Percentiles rank a stretch among this genome's conserved stretches.
These are phyloP conservation scores for Agriopis aurantiaria DNA, from an alignment of 2,888 invertebrate species.

Conservation along the genomic window DNA sequence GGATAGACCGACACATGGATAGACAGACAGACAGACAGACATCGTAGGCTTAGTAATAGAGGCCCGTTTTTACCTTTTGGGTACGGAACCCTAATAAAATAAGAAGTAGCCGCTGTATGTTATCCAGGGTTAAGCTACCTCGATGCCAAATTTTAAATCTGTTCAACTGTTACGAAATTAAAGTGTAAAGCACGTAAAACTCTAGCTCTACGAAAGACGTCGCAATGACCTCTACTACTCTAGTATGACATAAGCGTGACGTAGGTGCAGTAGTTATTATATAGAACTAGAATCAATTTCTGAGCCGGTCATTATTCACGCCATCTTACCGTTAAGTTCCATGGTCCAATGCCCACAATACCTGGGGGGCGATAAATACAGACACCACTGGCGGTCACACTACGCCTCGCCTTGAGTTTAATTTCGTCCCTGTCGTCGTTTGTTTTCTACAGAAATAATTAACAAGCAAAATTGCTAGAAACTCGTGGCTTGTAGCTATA, in stretches of 20 bases:
- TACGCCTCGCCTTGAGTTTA: constrained; percentile 25
- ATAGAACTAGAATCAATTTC: constrained; percentile 43
- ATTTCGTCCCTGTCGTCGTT: constrained; percentile 30
- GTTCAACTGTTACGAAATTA: no score
- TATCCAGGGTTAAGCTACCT: no score
- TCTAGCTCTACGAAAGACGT: no score
- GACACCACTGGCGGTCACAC: constrained; percentile 21
- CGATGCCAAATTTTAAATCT: no score
- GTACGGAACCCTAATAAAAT: no score
- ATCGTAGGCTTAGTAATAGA: no score
- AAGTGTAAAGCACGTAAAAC: no score
- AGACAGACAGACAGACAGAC: no score
- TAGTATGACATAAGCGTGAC: constrained; percentile 19
- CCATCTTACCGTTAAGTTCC: constrained; percentile 49
- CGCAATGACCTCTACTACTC: no score
- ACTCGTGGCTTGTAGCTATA: constrained; percentile 11
- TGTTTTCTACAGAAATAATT: constrained; percentile 35
- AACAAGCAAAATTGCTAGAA: constrained; percentile 26
- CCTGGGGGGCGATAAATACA: constrained; percentile 47
- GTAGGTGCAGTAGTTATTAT: constrained; percentile 14
- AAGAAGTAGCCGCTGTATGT: no score
- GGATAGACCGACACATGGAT: no score
- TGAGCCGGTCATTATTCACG: constrained; percentile 51
- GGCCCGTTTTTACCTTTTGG: no score
- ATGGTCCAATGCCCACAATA: constrained; percentile 50